Evolutionary conservation across 64 coral and sea anemone species (phyloP).

Genomic region (Cladopsammia gracilis): DNA sequence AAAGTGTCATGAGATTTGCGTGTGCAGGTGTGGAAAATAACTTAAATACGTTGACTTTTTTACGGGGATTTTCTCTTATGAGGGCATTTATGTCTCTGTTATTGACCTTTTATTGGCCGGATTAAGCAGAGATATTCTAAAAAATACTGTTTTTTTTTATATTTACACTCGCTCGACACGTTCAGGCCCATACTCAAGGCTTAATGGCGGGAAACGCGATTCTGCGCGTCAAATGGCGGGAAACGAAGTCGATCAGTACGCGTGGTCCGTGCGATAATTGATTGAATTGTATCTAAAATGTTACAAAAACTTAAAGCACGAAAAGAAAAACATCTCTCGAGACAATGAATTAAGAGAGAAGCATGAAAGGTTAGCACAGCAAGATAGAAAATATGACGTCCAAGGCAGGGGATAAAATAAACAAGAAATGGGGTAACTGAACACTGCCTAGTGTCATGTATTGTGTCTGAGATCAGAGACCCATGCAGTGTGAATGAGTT

Average conservation of each 20-base stretch:
- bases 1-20: too few relatives aligned
- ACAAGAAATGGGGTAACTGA: not conserved
- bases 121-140: too few relatives aligned
- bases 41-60: too few relatives aligned
- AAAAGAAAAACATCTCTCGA: not conserved
- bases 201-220: too few relatives aligned
- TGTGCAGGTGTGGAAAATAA: too few relatives aligned
- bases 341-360: not conserved
- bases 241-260: not conserved
- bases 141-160: too few relatives aligned
- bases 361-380: not conserved
- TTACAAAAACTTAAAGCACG: not conserved
- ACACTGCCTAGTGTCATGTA: not conserved
- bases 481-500: not conserved
- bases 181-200: too few relatives aligned
- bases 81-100: too few relatives aligned
- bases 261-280: not conserved
- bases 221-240: not conserved
- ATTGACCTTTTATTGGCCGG: too few relatives aligned
- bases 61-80: too few relatives aligned
- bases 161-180: too few relatives aligned
- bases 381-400: not conserved
- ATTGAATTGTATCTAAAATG: not conserved
- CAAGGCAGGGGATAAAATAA: slow-evolving; percentile 35
- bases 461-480: not conserved